phyloP scores from a whole-genome alignment of 2,888 invertebrate genomes.

The Oxyscelio sp. region DNA sequence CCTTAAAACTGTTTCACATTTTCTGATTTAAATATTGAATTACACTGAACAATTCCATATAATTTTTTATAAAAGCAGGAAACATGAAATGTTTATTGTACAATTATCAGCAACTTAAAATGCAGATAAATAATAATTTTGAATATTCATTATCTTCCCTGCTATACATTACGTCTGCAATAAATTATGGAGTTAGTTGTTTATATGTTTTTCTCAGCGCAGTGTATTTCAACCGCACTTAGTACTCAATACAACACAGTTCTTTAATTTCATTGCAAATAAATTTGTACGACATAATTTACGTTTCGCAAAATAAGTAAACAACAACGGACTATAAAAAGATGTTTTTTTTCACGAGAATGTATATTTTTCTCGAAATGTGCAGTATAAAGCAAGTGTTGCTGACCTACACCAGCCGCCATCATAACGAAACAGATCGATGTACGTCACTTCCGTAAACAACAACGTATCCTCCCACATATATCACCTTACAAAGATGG shows the following conservation, averaged over 20 bases:
- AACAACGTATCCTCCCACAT: constrained; percentile 68
- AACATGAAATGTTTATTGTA: no score
- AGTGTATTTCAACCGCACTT: constrained; percentile 38
- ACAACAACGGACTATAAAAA: constrained; percentile 53
- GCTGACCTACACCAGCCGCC: constrained; percentile 75
- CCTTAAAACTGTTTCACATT: no score
- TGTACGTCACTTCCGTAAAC: constrained; percentile 82
- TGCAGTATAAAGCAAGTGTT: constrained; percentile 61
- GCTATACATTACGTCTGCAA: background rate
- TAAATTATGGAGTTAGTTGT: constrained; percentile 19
- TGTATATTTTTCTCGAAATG: constrained; percentile 4
- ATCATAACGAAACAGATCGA: no score
- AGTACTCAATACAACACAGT: background rate
- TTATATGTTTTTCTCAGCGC: constrained; percentile 29
- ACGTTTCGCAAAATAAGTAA: constrained; percentile 20
- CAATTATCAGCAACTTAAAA: no score
- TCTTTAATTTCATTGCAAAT: constrained; percentile 34
- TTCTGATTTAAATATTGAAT: no score
- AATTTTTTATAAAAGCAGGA: no score
- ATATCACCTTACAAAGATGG: constrained; percentile 54
- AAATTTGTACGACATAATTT: constrained; percentile 39
- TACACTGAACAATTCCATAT: no score
- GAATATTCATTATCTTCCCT: constrained; percentile 40
- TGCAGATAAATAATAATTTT: constrained; percentile 21
- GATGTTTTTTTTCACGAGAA: no score